Conservation (phyloP, 2,113 vertebrate genomes). For the Protobothrops flavoviridis region DNA sequence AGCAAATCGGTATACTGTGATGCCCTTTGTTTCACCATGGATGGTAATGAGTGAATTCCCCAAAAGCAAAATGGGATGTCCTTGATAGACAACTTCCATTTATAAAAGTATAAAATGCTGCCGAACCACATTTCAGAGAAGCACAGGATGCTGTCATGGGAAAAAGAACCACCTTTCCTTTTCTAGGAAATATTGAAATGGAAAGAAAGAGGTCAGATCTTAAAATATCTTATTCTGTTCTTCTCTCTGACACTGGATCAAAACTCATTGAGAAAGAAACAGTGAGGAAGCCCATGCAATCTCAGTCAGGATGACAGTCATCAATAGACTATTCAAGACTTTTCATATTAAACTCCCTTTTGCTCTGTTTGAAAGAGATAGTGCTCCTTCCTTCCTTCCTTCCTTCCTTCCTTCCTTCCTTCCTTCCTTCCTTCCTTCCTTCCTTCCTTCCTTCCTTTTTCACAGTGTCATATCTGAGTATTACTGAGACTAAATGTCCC, state of each 20-base stretch:
- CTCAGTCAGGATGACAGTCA: not conserved
- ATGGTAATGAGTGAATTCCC: constrained; percentile 13
- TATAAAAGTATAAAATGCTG: not conserved
- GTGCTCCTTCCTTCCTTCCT: not conserved
- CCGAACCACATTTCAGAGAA: constrained; percentile 12
- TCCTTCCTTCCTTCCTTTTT: too few relatives aligned
- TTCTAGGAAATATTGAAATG: constrained; percentile 15
- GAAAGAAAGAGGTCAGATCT: constrained; percentile 34
- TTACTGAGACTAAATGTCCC: not conserved
- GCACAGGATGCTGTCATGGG: not conserved
- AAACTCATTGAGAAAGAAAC: constrained; percentile 35
- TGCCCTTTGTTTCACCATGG: constrained; percentile 1
- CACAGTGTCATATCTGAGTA: not conserved
- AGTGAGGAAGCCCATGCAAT: constrained; percentile 12
- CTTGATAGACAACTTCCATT: constrained; percentile 38
- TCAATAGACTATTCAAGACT: not conserved
- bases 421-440: too few relatives aligned
- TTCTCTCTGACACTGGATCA: constrained; percentile 25
- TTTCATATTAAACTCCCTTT: not conserved
- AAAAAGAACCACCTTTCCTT: constrained; percentile 13
- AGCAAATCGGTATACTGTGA: not conserved
- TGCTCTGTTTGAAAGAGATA: not conserved
- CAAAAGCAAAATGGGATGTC: constrained; percentile 20
- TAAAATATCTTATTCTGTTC: constrained; percentile 44
- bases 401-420: not conserved